These are phyloP conservation scores for Cottoperca gobio DNA, from an alignment of 2,797 vertebrate genomes.

Conservation along the genomic window DNA sequence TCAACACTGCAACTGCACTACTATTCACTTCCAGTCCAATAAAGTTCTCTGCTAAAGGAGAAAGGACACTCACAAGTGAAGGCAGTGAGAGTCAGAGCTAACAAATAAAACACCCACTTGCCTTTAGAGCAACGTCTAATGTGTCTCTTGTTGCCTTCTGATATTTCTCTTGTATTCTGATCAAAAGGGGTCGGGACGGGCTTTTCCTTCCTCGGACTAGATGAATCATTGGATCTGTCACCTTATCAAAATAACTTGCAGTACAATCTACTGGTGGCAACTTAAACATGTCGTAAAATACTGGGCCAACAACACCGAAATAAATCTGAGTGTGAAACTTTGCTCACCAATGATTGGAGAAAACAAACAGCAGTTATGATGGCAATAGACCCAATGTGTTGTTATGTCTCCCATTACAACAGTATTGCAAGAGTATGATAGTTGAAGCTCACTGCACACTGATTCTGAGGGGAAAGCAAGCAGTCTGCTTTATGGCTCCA, in stretches of 20 bases:
- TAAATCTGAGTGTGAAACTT: not conserved
- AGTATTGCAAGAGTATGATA: not conserved
- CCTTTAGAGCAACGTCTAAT: constrained; percentile 10
- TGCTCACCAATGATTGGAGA: not conserved
- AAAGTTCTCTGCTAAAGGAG: constrained; percentile 24
- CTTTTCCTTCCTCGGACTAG: not conserved
- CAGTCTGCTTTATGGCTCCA: constrained; percentile 1
- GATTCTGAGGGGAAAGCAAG: constrained; percentile 5
- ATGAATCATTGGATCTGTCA: not conserved
- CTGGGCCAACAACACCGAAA: not conserved
- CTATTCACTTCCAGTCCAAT: constrained; percentile 34
- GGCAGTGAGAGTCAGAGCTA: not conserved
- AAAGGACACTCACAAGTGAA: not conserved
- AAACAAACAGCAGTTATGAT: not conserved
- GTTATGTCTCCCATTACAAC: not conserved
- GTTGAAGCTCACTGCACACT: not conserved
- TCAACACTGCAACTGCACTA: constrained; percentile 42
- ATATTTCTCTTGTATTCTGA: not conserved
- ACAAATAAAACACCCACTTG: constrained; percentile 1
- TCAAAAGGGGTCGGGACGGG: not conserved
- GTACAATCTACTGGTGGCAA: not conserved
- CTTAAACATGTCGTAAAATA: not conserved
- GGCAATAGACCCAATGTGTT: not conserved
- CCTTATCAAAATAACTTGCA: constrained; percentile 1
- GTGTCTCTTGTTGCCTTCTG: not conserved